Evolutionary conservation across 2,797 vertebrate genomes (phyloP).

Genomic region (Myoxocephalus aenaeus): DNA sequence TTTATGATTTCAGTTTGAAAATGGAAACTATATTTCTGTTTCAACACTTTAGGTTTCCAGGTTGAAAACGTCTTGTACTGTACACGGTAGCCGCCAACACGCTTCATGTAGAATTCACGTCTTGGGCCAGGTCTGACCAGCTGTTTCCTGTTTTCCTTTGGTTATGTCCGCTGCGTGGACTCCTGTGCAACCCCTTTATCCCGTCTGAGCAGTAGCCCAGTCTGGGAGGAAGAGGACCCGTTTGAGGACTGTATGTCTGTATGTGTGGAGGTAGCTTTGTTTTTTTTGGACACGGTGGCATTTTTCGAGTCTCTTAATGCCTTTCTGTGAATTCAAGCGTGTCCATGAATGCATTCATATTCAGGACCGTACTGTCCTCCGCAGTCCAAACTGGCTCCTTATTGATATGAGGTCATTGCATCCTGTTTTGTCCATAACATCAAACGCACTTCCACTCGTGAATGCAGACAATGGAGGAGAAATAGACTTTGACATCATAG

Average conservation of each 20-base stretch:
- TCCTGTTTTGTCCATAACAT: slow-evolving; percentile 81
- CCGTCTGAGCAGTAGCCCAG: slow-evolving; percentile 75
- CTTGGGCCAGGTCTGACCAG: slow-evolving; percentile 66
- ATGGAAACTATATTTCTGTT: not conserved
- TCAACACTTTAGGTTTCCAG: not conserved
- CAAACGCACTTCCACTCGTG: slow-evolving; percentile 69
- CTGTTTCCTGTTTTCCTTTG: slow-evolving; percentile 86
- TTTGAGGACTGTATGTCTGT: slow-evolving; percentile 35
- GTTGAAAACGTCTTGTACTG: not conserved
- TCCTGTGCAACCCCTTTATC: slow-evolving; percentile 66
- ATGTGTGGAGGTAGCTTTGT: slow-evolving; percentile 60
- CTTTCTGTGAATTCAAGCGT: slow-evolving; percentile 18
- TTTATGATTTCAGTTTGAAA: not conserved
- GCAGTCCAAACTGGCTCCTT: slow-evolving; percentile 24
- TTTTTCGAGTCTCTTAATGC: slow-evolving; percentile 24
- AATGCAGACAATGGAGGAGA: slow-evolving; percentile 75
- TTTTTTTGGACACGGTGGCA: slow-evolving; percentile 43
- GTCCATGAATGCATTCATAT: slow-evolving; percentile 1
- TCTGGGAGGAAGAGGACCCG: slow-evolving; percentile 75
- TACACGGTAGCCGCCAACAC: not conserved
- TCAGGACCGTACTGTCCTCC: slow-evolving; percentile 1
- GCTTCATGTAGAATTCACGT: slow-evolving; percentile 27
- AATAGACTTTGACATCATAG: slow-evolving; percentile 76
- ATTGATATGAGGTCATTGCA: slow-evolving; percentile 63
- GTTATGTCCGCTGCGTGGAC: slow-evolving; percentile 69